Evolutionary conservation across 2,797 vertebrate species (phyloP).

Genomic region (Notolabrus celidotus): DNA sequence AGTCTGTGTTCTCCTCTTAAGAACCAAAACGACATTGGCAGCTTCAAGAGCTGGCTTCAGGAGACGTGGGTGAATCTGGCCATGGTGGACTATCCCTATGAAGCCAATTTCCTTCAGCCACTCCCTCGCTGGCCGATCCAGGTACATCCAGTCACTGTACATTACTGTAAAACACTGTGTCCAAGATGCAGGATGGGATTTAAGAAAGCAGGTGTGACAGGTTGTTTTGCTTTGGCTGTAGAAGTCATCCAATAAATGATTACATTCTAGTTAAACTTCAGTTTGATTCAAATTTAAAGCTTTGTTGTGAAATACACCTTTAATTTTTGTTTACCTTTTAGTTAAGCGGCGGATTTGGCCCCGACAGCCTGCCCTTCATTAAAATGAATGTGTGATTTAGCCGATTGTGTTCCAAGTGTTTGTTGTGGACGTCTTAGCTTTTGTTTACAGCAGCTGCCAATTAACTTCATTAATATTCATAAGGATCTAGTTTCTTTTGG

Average conservation of each 20-base stretch:
- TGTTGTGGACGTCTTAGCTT: constrained; percentile 70
- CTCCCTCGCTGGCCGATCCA: constrained; percentile 95
- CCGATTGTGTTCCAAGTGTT: constrained; percentile 66
- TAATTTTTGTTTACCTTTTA: constrained; percentile 43
- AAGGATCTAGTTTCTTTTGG: constrained; percentile 62
- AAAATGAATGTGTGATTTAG: constrained; percentile 59
- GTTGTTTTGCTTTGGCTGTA: too few relatives aligned
- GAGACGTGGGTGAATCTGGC: constrained; percentile 97
- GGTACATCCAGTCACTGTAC: constrained; percentile 79
- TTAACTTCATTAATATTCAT: constrained; percentile 82
- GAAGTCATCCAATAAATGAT: not conserved
- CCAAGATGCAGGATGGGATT: not conserved
- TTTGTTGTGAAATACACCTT: constrained; percentile 21
- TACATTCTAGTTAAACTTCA: not conserved
- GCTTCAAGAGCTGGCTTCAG: constrained; percentile 92
- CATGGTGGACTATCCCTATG: constrained; percentile 97
- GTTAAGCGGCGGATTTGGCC: constrained; percentile 51
- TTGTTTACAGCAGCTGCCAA: constrained; percentile 79
- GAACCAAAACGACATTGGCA: constrained; percentile 67
- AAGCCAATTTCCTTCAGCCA: constrained; percentile 93
- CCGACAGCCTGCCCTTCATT: constrained; percentile 57
- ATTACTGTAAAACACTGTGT: not conserved
- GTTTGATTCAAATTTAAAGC: not conserved
- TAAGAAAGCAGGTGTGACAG: not conserved
- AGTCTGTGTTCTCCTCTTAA: constrained; percentile 88